Evolutionary conservation across 2,888 invertebrate genomes (phyloP).

Genomic region (Rotaria sp.): DNA sequence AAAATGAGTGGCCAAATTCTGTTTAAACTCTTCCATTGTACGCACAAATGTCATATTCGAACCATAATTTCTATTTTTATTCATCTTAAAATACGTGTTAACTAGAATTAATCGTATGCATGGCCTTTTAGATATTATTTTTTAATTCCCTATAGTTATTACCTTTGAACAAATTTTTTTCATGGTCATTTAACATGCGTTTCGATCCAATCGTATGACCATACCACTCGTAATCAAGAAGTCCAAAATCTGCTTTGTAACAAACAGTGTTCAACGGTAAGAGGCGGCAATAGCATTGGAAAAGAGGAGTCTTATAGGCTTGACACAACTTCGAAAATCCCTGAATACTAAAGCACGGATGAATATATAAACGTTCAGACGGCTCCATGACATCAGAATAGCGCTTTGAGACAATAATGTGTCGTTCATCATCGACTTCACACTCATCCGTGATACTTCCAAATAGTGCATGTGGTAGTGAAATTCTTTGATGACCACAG

Average conservation of each 20-base stretch:
- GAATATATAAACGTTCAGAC: background rate
- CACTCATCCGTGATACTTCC: background rate
- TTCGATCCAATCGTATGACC: background rate
- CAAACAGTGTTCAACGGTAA: background rate
- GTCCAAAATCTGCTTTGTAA: background rate
- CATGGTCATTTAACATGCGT: background rate
- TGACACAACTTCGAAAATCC: background rate
- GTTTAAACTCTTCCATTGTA: background rate
- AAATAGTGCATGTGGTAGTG: background rate
- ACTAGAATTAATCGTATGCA: background rate
- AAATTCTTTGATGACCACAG: background rate
- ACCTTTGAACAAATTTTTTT: background rate
- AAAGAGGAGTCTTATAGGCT: background rate
- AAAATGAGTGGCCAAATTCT: background rate
- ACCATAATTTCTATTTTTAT: background rate
- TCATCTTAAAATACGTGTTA: background rate
- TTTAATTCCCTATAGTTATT: background rate
- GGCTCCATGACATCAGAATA: background rate
- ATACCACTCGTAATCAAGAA: background rate
- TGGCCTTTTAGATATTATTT: background rate
- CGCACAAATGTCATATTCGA: background rate
- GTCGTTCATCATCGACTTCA: background rate
- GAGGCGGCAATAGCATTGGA: background rate
- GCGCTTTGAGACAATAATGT: background rate
- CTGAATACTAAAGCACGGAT: background rate